Evolutionary conservation across 2,888 invertebrate species (phyloP).

Genomic region (Ornithoptera priamus): DNA sequence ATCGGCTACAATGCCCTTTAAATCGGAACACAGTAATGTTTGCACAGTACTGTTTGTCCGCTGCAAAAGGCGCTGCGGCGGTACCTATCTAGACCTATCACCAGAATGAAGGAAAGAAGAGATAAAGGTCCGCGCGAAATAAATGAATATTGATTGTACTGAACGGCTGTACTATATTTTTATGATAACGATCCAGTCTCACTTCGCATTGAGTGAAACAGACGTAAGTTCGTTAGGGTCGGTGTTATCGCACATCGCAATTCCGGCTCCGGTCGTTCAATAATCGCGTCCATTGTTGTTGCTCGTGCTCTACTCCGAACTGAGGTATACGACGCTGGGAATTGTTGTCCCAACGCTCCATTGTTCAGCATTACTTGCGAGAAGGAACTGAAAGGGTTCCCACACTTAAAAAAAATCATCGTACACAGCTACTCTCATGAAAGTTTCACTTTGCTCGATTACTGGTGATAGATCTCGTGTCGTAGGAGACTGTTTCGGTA

Average conservation of each 20-base stretch:
- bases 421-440: not conserved
- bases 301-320: slow-evolving; percentile 1
- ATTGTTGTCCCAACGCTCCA: not conserved
- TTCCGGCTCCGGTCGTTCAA: not conserved
- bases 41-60: too few relatives aligned
- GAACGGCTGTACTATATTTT: too few relatives aligned
- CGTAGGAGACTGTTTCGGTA: too few relatives aligned
- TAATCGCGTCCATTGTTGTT: slow-evolving; percentile 16
- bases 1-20: too few relatives aligned
- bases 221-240: not conserved
- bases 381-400: not conserved
- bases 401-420: not conserved
- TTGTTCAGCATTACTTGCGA: slow-evolving; percentile 6
- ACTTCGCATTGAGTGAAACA: not conserved
- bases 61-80: too few relatives aligned
- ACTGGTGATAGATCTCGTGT: too few relatives aligned
- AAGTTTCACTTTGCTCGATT: not conserved
- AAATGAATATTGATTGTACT: too few relatives aligned
- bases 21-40: too few relatives aligned
- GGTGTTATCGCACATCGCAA: not conserved
- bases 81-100: too few relatives aligned
- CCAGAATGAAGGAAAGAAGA: too few relatives aligned
- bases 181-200: too few relatives aligned
- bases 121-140: too few relatives aligned
- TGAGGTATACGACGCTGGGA: not conserved